These are phyloP conservation scores for Myrmophylax atrothorax DNA, from an alignment of 2,113 vertebrate species.

Conservation along the genomic window DNA sequence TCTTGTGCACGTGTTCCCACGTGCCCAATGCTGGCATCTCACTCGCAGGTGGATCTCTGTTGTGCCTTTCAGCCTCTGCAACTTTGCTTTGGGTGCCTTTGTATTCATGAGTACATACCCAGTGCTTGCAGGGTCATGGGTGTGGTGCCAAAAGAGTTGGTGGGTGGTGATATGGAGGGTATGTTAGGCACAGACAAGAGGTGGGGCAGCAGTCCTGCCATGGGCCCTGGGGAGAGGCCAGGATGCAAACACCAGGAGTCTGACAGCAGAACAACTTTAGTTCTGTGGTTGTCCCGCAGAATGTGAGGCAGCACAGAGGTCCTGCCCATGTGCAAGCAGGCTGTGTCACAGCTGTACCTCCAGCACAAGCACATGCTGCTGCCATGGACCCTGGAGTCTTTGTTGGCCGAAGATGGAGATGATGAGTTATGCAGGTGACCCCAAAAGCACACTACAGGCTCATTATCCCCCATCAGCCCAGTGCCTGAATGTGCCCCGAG, in stretches of 20 bases:
- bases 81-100: neutral
- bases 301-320: accelerated
- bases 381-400: neutral
- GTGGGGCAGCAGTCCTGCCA: accelerated
- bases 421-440: slow-evolving; percentile 16
- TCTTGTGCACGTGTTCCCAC: accelerated
- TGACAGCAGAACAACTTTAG: neutral
- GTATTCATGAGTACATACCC: accelerated
- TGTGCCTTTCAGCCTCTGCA: neutral
- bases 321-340: neutral
- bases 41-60: accelerated
- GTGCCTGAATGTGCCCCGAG: neutral
- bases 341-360: neutral
- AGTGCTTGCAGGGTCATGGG: accelerated
- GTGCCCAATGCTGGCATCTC: neutral
- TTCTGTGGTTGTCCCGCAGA: neutral
- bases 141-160: accelerated
- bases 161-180: neutral
- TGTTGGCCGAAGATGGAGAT: neutral
- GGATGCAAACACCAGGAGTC: neutral
- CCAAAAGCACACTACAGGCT: neutral
- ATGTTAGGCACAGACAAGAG: neutral
- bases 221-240: neutral
- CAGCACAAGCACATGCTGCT: neutral
- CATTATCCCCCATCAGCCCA: neutral